Conservation (phyloP, 2,113 vertebrate genomes). For the Mus musculus region DNA sequence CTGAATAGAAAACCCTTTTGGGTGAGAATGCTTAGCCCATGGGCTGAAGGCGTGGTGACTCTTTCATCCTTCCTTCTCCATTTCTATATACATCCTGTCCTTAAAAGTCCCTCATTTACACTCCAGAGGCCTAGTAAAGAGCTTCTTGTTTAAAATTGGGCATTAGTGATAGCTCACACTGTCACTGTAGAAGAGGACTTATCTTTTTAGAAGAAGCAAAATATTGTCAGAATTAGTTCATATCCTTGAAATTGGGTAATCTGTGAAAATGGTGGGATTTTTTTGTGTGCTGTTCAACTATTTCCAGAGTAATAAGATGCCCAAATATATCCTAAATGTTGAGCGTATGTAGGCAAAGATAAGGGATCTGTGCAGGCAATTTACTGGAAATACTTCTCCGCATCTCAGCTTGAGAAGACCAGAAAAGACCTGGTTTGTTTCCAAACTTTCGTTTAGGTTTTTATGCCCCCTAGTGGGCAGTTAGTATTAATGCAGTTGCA, state of each 20-base stretch:
- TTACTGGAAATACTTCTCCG: conserved; percentile 70
- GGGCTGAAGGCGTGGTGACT: not conserved
- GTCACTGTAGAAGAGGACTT: conserved; percentile 24
- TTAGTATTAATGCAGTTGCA: conserved; percentile 41
- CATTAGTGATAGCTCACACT: not conserved
- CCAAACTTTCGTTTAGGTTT: conserved; percentile 77
- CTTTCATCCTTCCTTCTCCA: not conserved
- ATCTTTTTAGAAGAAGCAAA: conserved; percentile 53
- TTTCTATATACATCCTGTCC: not conserved
- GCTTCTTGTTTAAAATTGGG: conserved; percentile 41
- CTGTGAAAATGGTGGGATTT: conserved; percentile 57
- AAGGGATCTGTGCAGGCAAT: conserved; percentile 65
- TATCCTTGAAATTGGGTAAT: conserved; percentile 44
- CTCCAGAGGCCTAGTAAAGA: not conserved
- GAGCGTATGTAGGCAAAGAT: conserved; percentile 63
- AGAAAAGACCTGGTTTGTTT: conserved; percentile 62
- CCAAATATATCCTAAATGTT: conserved; percentile 70
- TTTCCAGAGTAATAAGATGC: conserved; percentile 65
- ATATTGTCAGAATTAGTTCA: conserved; percentile 49
- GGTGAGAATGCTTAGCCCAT: not conserved
- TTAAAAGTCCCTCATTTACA: conserved; percentile 47
- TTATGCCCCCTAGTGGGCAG: conserved; percentile 85
- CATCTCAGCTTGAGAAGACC: conserved; percentile 53
- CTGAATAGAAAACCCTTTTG: not conserved
- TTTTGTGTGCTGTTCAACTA: conserved; percentile 51